Evolutionary conservation across 2,113 vertebrate genomes (phyloP), one percentile per base, ranked within the genome.

Genomic region (Epinephelus fuscoguttatus): DNA sequence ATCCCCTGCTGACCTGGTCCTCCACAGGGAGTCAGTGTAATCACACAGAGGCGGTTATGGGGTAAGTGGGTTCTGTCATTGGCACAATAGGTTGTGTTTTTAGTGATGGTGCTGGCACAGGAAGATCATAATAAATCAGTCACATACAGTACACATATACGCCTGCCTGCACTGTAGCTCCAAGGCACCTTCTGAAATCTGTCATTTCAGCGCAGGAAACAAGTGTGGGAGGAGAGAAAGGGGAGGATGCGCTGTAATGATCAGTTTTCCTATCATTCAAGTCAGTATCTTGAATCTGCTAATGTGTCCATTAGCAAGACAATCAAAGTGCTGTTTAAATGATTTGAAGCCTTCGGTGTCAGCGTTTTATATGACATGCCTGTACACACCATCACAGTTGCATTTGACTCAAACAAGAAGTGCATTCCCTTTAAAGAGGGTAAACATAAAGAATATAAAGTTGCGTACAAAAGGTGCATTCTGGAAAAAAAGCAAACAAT

Each of bases 21-120:
- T 73, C 93, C 70, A 14, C 14, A 5, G 88, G 89, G 91, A 85
- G 78, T 69, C 80, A 70, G 19, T 78, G 84, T 82, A 80, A 90
- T 88, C 66, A 86, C 66, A 86, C 55, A 78, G 66, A 87, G 83
- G 82, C 66, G 27, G 60, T 74, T 80, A 72, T 76, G 67, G 73
- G 81, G 49, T 56, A 75, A 81, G 70, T 13, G 70, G 71, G 70
- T 81, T 59, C 69, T 42, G 60, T 73, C 64, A 47, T 23, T 50
- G 47, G 50, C 68, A 90, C 70, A 78, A 82, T 49, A 50, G 83
- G 21, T 23, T 18, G 33, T 76, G 56, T 55, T 88, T 52, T 55
- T 53, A 49, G 67, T 62, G 63, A 69, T 45, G 8, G 13, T 40
- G 52, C 42, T n/a, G 27, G n/a, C 14, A 66, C 5, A 56, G 23